Evolutionary conservation across 2,797 vertebrate species (phyloP).

Genomic region (Sorex maritimensis): DNA sequence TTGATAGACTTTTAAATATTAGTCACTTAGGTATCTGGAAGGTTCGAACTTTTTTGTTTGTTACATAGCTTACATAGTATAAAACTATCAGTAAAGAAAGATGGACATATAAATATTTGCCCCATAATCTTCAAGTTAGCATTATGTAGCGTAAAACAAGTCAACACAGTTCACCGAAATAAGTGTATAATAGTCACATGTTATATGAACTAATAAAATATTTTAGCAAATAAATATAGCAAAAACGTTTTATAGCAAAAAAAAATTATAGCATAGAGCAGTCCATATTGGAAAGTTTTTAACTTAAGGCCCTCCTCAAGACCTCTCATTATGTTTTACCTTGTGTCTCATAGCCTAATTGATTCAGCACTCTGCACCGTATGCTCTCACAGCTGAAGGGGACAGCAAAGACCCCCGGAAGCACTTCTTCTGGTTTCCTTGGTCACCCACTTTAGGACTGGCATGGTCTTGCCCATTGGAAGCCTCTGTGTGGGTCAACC

Average conservation of each 20-base stretch:
- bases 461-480: background rate
- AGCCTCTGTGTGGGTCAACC: background rate
- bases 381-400: background rate
- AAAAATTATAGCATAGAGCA: conserved; percentile 79
- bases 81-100: conserved; percentile 89
- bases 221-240: conserved; percentile 82
- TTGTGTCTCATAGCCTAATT: conserved; percentile 46
- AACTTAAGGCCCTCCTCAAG: conserved; percentile 70
- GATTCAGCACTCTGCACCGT: background rate
- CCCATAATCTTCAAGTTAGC: conserved; percentile 86
- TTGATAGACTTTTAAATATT: background rate
- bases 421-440: background rate
- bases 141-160: conserved; percentile 80
- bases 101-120: conserved; percentile 86
- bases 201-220: conserved; percentile 82
- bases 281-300: conserved; percentile 87
- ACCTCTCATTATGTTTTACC: conserved; percentile 70
- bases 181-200: conserved; percentile 82
- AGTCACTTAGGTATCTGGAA: conserved; percentile 87
- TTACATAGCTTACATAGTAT: conserved; percentile 90
- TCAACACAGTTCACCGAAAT: conserved; percentile 84
- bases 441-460: background rate
- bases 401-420: background rate
- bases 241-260: conserved; percentile 76
- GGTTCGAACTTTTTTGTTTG: conserved; percentile 62